Base-by-base conservation (phyloP, 2,888 invertebrate genomes). In the Hyppa rectilinea region DNA sequence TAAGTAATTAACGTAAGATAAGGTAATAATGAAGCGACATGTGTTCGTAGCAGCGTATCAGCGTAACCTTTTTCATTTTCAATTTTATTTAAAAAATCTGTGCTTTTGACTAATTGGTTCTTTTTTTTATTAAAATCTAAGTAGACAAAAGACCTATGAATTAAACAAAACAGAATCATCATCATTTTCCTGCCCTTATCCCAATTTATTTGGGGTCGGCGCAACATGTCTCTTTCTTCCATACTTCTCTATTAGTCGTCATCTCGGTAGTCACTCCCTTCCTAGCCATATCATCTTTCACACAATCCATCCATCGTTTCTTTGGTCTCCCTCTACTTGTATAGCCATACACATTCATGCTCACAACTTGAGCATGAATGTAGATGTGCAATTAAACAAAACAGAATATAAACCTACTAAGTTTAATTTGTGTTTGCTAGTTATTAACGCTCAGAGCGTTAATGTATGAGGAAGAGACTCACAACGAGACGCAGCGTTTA, bases 1-100 rank as follows among this genome's bases (percentile, higher is more conserved):
- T 52, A 56, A 72, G 68, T 71, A 63, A 80, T 77, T 81, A 73
- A 71, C 52, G 36, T 79, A 53, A 64, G 68, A 66, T 77, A 67
- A n/a, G 26, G 9, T 23, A 58, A 60, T 74, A 62, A 70, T 67
- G 47, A 58, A 56, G 26, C 47, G 20, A 36, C 43, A 34, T 38
- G 12, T 56, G 52, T 17, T 47, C 34, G 9, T 0, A 29, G 29
- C 9, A n/a, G 29, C 7, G 5, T n/a, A 59, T 3, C 2, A 29
- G 14, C 14, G 59, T 29, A 29, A 9, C 3, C 2, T 45, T 45
- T 29, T 59, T 14, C 0, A 58, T 17, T 29, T 38, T 23, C 0
- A 0, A 56, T 36, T 20, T 58, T n/a, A 9, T 47, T 43, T n/a
- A 29, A 5, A 0, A n/a, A 45, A 2, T n/a, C 1, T 29, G 7